Evolutionary conservation across 1,140 invertebrate species (phyloP), one percentile per base, ranked within the genome.

Genomic region (Drosophila ohnishii): DNA sequence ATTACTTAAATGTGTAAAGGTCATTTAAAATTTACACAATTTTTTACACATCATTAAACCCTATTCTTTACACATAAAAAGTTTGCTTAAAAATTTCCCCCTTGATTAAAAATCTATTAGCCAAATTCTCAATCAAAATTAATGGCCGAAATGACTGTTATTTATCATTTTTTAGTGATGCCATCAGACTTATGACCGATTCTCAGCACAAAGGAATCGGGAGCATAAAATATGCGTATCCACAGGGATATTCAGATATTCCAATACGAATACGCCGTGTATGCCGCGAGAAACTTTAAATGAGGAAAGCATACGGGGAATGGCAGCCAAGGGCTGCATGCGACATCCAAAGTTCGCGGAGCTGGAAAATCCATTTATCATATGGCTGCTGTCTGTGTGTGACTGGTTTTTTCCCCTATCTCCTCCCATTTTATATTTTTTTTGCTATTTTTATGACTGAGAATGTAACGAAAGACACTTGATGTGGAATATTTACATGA

Each of bases 281-380:
- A 5, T 28, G 13, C 0, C 35, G 44, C 30, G 63, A n/a, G 25
- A 62, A 76, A 77, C 64, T 75, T 75, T 74, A 75, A 75, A 75
- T 75, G 42, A 53, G 50, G 45, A 37, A 63, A 37, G 63, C 40
- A 40, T 40, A 48, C 50, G 63, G 47, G 61, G 37, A 66, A 42
- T 50, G 65, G 44, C 63, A 44, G n/a, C 45, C 51, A 50, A 50
- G 75, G 50, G 50, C 65, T 71, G 51, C 11, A 16, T 77, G 74
- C 64, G 75, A 77, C 74, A 77, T 56, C 37, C 73, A 63, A 63
- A 78, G 74, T 63, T 78, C 53, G 75, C 45, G 59, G 58, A 67
- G 58, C 65, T 66, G 58, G 74, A 78, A 78, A 78, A 78, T 78
- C 74, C 75, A 78, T 78, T 78, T 78, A 78, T 78, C 75, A 78